A percentile compares a stretch with the other conserved stretches of the same genome.
Conservation (phyloP, 2,113 vertebrate species). For the Calyptommatus sinebrachiatus region DNA sequence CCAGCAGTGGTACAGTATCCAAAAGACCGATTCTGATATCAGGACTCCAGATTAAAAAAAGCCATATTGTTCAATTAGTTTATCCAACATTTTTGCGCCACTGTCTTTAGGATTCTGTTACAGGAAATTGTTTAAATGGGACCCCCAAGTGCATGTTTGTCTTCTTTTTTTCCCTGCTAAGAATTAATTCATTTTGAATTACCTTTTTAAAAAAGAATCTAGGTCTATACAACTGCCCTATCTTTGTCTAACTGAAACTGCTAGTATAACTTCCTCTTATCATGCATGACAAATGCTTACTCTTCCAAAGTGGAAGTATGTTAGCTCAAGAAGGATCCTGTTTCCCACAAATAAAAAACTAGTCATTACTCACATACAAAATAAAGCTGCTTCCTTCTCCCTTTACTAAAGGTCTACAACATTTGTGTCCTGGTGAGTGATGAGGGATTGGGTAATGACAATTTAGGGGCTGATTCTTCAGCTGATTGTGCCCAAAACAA, state of each 20-base stretch:
- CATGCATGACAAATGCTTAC: slow-evolving; percentile 21
- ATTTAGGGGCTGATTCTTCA: background rate
- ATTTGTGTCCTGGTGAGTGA: background rate
- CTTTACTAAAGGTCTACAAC: background rate
- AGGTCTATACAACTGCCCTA: background rate
- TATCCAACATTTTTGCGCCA: background rate
- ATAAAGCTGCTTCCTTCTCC: slow-evolving; percentile 28
- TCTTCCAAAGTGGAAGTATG: slow-evolving; percentile 26
- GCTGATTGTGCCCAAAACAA: background rate
- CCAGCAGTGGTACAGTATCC: too few species aligned
- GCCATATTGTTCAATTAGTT: too few species aligned
- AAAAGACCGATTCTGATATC: too few species aligned
- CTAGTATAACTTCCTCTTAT: slow-evolving; percentile 30
- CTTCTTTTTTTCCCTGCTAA: slow-evolving; percentile 9
- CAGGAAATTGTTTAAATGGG: slow-evolving; percentile 17
- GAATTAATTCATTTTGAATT: slow-evolving; percentile 14
- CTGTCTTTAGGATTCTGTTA: background rate
- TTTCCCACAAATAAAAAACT: slow-evolving; percentile 26
- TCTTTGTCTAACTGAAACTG: slow-evolving; percentile 11
- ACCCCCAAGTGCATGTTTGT: slow-evolving; percentile 2
- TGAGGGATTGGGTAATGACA: background rate
- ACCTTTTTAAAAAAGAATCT: slow-evolving; percentile 2
- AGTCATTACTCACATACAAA: slow-evolving; percentile 14
- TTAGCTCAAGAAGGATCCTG: background rate
- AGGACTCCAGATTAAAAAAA: too few species aligned